These are phyloP conservation scores for Eristalis pertinax DNA, from an alignment of 2,888 invertebrate species.

Conservation along the genomic window DNA sequence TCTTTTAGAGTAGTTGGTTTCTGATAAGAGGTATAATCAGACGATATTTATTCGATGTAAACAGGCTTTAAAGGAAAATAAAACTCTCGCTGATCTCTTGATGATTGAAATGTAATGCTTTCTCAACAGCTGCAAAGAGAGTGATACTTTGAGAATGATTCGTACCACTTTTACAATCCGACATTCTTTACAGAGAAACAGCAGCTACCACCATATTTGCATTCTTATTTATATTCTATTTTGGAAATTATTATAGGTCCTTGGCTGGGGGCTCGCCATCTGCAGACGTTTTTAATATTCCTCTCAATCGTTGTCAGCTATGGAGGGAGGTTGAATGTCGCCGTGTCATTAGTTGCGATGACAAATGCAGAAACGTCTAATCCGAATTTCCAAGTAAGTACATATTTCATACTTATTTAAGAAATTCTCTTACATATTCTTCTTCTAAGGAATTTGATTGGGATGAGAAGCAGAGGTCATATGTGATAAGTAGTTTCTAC, in stretches of 20 bases:
- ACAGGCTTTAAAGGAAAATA: no score
- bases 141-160: no score
- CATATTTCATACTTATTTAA: not conserved
- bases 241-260: constrained; percentile 27
- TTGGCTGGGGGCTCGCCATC: constrained; percentile 83
- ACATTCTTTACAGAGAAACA: no score
- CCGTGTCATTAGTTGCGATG: constrained; percentile 87
- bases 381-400: constrained; percentile 81
- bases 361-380: constrained; percentile 80
- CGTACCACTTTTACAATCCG: no score
- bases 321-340: constrained; percentile 85
- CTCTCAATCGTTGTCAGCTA: constrained; percentile 83
- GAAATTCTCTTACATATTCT: not conserved
- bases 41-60: no score
- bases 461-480: constrained; percentile 82
- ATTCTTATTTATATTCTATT: not conserved
- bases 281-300: constrained; percentile 82
- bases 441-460: constrained; percentile 74
- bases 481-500: constrained; percentile 84
- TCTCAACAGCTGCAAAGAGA: no score
- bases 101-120: no score
- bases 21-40: no score
- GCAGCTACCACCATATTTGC: not conserved
- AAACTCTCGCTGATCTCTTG: no score
- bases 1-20: no score